Base-by-base conservation (phyloP, 2,113 vertebrate genomes). In the Speoplatyrhinus poulsoni region DNA sequence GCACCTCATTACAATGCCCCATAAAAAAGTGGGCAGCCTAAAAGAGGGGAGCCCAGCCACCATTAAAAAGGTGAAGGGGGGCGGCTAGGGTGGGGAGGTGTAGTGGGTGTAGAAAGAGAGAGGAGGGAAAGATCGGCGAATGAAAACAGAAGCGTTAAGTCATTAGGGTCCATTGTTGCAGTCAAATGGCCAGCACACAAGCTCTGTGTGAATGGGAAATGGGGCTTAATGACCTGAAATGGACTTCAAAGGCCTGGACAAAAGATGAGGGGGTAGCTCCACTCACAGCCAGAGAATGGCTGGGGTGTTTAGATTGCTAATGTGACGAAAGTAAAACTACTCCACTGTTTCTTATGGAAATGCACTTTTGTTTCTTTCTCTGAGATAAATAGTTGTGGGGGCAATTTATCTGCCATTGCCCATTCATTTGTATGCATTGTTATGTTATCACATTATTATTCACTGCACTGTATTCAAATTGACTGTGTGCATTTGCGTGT, bases 1-100 rank as follows among this genome's bases (percentile, higher is more conserved):
- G 96, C 94, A 93, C 90, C 92, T 93, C 83, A 89, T 93, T 93
- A 92, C 93, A 90, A 93, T 81, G 73, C 86, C 91, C 89, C 87
- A 94, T 94, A 95, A 95, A 96, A 88, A 85, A 80, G 50, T 5
- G 4, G 36, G 78, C 83, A 89, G 85, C 72, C 82, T 26, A 76
- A 88, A 83, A 67, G 75, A 88, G 87, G 84, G 81, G 82, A 87
- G 82, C 78, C 53, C 67, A 75, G 81, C 59, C 78, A 75, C 82
- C 83, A 84, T 89, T 88, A 89, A 87, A 88, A 77, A 82, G 82
- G 76, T 86, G 83, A 84, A 88, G 88, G 82, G 80, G 82, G 75
- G 53, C 63, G 50, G 46, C 41, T 53, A 65, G 56, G 65, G 59
- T 68, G n/a, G 65, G 19, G 58, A 58, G 16, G 13, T 41, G 50